A percentile compares a stretch with the other conserved stretches of the same genome.
Evolutionary conservation across 1,140 invertebrate genomes (phyloP).

Genomic region (Episyrphus balteatus): DNA sequence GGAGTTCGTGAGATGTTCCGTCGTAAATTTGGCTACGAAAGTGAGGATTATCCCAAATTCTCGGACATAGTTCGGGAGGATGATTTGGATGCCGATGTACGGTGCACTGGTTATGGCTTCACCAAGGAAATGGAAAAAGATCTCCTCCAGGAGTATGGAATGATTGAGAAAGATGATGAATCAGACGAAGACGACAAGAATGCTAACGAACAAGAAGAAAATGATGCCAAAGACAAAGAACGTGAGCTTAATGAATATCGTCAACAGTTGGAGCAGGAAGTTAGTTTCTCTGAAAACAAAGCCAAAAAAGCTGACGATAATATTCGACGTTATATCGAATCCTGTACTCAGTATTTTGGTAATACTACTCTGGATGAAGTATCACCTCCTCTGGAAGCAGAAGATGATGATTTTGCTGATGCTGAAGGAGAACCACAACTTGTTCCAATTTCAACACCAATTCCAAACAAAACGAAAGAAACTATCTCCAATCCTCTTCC

Average conservation of each 20-base stretch:
- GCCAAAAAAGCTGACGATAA: conserved; percentile 23
- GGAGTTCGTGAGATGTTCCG: conserved; percentile 90
- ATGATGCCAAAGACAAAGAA: conserved; percentile 28
- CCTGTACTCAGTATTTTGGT: conserved; percentile 29
- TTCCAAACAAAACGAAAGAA: neutral
- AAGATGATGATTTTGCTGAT: too few relatives aligned
- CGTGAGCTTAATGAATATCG: conserved; percentile 42
- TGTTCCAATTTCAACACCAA: too few relatives aligned
- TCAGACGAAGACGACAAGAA: conserved; percentile 20
- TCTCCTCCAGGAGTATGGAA: conserved; percentile 42
- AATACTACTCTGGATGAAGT: conserved; percentile 14
- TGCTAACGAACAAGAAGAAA: conserved; percentile 3
- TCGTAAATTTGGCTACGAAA: conserved; percentile 84
- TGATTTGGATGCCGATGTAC: conserved; percentile 76
- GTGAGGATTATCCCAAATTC: conserved; percentile 77
- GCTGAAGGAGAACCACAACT: too few relatives aligned
- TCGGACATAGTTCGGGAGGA: conserved; percentile 73
- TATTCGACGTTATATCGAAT: conserved; percentile 33
- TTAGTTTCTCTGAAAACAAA: conserved; percentile 31
- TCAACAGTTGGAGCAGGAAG: conserved; percentile 37
- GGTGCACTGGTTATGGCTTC: conserved; percentile 84
- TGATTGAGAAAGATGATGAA: conserved; percentile 26
- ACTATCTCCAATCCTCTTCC: neutral
- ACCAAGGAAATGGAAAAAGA: conserved; percentile 75
- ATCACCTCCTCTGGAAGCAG: too few relatives aligned